Conservation (phyloP, 1,140 invertebrate species). For the Brachystomella parvula region DNA sequence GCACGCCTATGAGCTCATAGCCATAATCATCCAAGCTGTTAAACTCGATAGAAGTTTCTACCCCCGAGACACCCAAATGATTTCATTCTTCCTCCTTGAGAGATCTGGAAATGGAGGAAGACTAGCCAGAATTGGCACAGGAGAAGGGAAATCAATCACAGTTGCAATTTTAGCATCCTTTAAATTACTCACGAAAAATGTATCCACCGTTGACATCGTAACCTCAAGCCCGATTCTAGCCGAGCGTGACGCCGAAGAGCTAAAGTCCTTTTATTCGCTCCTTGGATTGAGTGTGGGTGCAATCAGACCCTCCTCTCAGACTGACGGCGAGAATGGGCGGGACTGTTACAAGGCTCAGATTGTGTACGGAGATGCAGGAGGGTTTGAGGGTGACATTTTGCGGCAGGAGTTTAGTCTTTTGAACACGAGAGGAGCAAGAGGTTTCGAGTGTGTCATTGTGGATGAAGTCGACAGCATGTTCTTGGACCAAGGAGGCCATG, state of each 20-base stretch:
- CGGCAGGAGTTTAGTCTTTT: constrained; percentile 22
- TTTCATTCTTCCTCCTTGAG: no score
- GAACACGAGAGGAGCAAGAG: constrained; percentile 9
- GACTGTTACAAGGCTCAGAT: constrained; percentile 20
- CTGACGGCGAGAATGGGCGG: constrained; percentile 5
- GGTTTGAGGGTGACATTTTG: constrained; percentile 25
- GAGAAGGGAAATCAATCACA: constrained; percentile 21
- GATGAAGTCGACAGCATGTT: constrained; percentile 30
- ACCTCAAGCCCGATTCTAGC: constrained; percentile 22
- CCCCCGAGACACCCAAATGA: no score
- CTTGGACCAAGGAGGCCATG: constrained; percentile 23
- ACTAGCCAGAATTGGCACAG: constrained; percentile 21
- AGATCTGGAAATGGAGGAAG: constrained; percentile 1
- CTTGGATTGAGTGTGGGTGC: constrained; percentile 15
- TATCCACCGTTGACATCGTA: constrained; percentile 7
- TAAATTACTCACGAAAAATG: background rate
- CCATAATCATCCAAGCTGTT: no score
- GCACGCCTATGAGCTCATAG: no score
- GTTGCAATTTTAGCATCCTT: constrained; percentile 13
- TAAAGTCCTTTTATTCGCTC: background rate
- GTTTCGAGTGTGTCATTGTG: constrained; percentile 7
- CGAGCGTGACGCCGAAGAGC: constrained; percentile 20
- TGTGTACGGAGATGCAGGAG: constrained; percentile 23
- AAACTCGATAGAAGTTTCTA: no score
- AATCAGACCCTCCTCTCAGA: constrained; percentile 2